Conservation (phyloP, 1,140 invertebrate species). For the Lepidurus arcticus region DNA sequence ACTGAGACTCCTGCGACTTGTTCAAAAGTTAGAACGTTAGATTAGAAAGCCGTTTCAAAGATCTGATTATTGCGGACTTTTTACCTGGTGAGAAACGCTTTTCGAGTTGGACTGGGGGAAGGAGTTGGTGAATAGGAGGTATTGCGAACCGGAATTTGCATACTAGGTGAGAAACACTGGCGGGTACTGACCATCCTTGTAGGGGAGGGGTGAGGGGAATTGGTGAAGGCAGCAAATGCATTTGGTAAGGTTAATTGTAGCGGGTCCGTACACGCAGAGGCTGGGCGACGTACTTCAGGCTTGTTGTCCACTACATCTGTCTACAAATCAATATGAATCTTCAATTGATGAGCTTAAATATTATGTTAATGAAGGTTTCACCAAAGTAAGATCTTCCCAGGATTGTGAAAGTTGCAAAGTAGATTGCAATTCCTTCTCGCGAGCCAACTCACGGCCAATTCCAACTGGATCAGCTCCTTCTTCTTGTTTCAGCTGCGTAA, state of each 20-base stretch:
- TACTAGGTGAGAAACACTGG: conserved; percentile 59
- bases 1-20: conserved; percentile 60
- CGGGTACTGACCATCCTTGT: conserved; percentile 44
- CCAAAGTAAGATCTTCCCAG: conserved; percentile 76
- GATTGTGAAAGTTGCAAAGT: conserved; percentile 86
- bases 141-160: conserved; percentile 51
- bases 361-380: conserved; percentile 41
- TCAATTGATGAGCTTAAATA: not conserved
- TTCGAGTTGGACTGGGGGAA: conserved; percentile 65
- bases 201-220: conserved; percentile 32
- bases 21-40: conserved; percentile 24
- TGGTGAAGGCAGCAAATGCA: conserved; percentile 27
- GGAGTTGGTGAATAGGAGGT: conserved; percentile 60
- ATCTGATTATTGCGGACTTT: conserved; percentile 19
- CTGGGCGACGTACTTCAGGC: conserved; percentile 24
- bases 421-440: conserved; percentile 78
- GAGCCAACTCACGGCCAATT: conserved; percentile 70
- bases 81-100: conserved; percentile 63
- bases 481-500: conserved; percentile 78
- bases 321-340: not conserved
- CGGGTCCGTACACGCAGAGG: conserved; percentile 32
- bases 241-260: conserved; percentile 31
- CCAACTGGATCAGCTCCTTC: conserved; percentile 73
- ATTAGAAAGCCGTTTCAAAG: not conserved
- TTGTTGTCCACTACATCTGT: conserved; percentile 27